These are phyloP conservation scores for Daktulosphaira vitifoliae DNA, from an alignment of 1,140 invertebrate genomes.

Conservation along the genomic window DNA sequence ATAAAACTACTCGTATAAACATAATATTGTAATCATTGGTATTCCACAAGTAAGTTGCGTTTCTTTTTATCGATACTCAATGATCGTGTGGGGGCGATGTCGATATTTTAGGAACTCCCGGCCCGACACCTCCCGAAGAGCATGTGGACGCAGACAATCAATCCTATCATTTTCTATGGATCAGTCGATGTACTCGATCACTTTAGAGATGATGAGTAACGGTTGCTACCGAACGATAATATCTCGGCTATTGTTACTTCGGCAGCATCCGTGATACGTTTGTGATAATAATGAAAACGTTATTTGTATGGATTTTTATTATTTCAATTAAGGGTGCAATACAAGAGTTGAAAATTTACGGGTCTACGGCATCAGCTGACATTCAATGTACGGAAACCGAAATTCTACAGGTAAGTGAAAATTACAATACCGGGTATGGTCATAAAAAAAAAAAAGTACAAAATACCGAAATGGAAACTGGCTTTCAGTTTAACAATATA, in stretches of 20 bases:
- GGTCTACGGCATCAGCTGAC: constrained; percentile 55
- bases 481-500: no score
- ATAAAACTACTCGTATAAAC: no score
- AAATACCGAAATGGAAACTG: no score
- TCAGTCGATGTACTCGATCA: no score
- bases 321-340: constrained; percentile 60
- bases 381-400: constrained; percentile 54
- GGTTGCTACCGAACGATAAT: no score
- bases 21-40: no score
- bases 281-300: constrained; percentile 4
- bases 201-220: no score
- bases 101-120: constrained; percentile 22
- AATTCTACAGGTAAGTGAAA: no score
- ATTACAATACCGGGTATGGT: not conserved
- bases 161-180: not conserved
- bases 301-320: constrained; percentile 21
- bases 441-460: no score
- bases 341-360: constrained; percentile 63
- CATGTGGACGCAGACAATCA: constrained; percentile 1
- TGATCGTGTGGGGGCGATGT: not conserved
- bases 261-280: no score
- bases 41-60: no score
- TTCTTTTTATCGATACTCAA: not conserved
- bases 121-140: not conserved
- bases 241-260: no score